phyloP scores from a whole-genome alignment of 2,797 vertebrate genomes.

The Falco columbarius region DNA sequence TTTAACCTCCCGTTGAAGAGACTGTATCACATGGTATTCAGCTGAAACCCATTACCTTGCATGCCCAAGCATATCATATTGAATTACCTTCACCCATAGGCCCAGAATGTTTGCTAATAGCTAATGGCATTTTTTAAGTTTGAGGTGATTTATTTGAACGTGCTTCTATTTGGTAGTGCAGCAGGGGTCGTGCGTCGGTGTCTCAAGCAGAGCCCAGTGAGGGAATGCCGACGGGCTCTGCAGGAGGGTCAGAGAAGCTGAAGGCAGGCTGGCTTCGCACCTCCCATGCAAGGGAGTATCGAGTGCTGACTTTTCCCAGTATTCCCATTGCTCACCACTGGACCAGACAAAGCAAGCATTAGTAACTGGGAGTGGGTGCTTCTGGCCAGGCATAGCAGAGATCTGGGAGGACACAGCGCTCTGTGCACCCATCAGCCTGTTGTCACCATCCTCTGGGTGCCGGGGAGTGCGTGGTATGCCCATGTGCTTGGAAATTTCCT shows the following conservation, averaged over 20 bases:
- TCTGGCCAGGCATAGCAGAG: rapidly evolving
- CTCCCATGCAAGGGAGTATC: rapidly evolving
- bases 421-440: not conserved
- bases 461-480: rapidly evolving
- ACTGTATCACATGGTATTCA: conserved; percentile 41
- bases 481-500: rapidly evolving
- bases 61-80: conserved; percentile 69
- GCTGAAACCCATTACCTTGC: conserved; percentile 68
- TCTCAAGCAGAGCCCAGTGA: not conserved
- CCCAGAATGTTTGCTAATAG: conserved; percentile 25
- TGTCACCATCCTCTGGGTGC: rapidly evolving
- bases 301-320: not conserved
- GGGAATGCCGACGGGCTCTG: rapidly evolving
- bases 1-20: conserved; percentile 57
- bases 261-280: not conserved
- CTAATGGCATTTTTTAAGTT: conserved; percentile 45
- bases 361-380: not conserved
- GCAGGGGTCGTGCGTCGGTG: not conserved
- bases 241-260: not conserved
- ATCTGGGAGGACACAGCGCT: rapidly evolving
- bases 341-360: not conserved
- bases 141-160: conserved; percentile 39
- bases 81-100: conserved; percentile 61
- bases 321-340: not conserved
- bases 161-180: not conserved